Conservation (phyloP, 2,888 invertebrate genomes). For the Zootermopsis nevadensis region DNA sequence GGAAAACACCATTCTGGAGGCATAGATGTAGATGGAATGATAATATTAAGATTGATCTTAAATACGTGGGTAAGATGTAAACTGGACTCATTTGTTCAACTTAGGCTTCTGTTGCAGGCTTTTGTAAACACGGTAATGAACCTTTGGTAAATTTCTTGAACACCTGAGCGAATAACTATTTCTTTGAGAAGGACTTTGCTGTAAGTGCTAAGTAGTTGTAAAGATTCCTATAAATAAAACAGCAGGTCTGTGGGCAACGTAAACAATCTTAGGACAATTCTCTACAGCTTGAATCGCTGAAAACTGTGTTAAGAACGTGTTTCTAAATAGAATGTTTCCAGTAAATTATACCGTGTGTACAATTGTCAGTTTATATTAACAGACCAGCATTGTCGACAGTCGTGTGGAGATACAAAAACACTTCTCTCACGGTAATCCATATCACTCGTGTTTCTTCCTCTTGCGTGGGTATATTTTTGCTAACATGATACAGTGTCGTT, state of each 20-base stretch:
- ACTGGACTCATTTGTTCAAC: neutral
- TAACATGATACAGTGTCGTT: neutral
- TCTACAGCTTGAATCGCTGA: too few relatives aligned
- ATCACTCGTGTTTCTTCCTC: neutral
- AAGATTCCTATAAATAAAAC: too few relatives aligned
- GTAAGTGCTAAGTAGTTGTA: too few relatives aligned
- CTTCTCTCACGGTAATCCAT: neutral
- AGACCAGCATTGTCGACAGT: neutral
- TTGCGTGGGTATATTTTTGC: constrained; percentile 19
- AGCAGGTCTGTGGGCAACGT: too few relatives aligned
- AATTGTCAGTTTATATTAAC: neutral
- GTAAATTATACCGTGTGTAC: too few relatives aligned
- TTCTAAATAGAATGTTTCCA: too few relatives aligned
- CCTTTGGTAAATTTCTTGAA: neutral
- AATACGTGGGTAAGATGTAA: neutral
- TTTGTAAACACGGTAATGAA: neutral
- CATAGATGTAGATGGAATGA: neutral
- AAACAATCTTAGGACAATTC: too few relatives aligned
- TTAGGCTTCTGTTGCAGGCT: neutral
- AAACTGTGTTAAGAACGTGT: too few relatives aligned
- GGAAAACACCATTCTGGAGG: neutral
- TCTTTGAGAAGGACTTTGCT: too few relatives aligned
- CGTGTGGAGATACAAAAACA: neutral
- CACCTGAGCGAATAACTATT: too few relatives aligned
- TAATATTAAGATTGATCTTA: neutral